phyloP scores from a whole-genome alignment of 2,113 vertebrate species.

The Trichechus manatus region DNA sequence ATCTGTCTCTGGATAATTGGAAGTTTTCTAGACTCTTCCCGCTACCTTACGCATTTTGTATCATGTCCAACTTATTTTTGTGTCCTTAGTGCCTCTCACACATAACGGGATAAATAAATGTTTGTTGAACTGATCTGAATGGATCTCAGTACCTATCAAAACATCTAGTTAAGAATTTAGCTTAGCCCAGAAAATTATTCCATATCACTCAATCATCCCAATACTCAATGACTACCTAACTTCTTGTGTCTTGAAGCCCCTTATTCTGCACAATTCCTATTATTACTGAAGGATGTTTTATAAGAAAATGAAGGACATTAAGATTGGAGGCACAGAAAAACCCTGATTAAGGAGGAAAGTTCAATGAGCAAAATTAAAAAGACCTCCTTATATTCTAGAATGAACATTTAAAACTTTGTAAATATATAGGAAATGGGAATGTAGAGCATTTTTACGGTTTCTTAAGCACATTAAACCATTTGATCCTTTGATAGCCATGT shows the following conservation, averaged over 20 bases:
- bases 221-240: neutral
- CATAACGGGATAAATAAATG: neutral
- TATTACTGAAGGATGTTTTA: neutral
- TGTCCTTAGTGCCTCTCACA: neutral
- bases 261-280: neutral
- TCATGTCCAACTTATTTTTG: conserved; percentile 15
- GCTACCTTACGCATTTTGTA: neutral
- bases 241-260: neutral
- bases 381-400: neutral
- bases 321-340: conserved; percentile 46
- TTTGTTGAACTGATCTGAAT: neutral
- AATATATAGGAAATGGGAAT: neutral
- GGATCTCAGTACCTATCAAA: neutral
- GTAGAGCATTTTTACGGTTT: neutral
- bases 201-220: neutral
- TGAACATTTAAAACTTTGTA: neutral
- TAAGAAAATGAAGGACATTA: conserved; percentile 13
- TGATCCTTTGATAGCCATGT: neutral
- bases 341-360: neutral
- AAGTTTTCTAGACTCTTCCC: neutral
- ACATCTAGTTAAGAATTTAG: neutral
- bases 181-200: neutral
- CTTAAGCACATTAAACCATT: conserved; percentile 3
- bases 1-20: conserved; percentile 18
- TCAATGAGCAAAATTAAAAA: conserved; percentile 11